Percentiles rank a stretch among this genome's conserved stretches.
Evolutionary conservation across 2,797 vertebrate genomes (phyloP).

Genomic region (Hirundo rustica): DNA sequence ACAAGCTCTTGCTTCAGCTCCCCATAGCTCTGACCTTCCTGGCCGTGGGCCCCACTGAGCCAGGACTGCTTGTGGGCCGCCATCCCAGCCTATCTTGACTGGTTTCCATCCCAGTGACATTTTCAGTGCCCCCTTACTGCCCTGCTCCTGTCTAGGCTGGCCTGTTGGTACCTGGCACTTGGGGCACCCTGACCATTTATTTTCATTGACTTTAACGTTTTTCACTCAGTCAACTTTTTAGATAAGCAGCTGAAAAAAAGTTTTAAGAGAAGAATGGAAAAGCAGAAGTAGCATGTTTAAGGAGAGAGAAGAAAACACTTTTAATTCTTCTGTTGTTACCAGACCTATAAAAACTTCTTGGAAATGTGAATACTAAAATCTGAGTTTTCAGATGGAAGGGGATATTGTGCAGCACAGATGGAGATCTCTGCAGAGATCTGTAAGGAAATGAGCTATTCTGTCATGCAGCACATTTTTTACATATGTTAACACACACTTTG

Average conservation of each 20-base stretch:
- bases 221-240: neutral
- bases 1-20: neutral
- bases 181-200: neutral
- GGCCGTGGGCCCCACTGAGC: accelerated
- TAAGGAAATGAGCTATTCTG: neutral
- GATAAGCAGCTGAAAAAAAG: neutral
- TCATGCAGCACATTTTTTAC: neutral
- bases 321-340: neutral
- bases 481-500: neutral
- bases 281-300: neutral
- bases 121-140: accelerated
- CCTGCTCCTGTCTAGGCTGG: neutral
- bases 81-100: accelerated
- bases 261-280: neutral
- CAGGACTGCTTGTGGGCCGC: accelerated
- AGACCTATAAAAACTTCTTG: neutral
- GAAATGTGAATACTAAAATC: neutral
- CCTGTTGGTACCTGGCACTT: accelerated
- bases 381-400: neutral
- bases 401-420: neutral
- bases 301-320: neutral
- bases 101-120: accelerated
- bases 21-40: neutral
- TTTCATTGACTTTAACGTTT: neutral
- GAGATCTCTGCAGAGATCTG: neutral